These are phyloP conservation scores for Edolisoma coerulescens DNA, from an alignment of 2,113 vertebrate genomes.

Conservation along the genomic window DNA sequence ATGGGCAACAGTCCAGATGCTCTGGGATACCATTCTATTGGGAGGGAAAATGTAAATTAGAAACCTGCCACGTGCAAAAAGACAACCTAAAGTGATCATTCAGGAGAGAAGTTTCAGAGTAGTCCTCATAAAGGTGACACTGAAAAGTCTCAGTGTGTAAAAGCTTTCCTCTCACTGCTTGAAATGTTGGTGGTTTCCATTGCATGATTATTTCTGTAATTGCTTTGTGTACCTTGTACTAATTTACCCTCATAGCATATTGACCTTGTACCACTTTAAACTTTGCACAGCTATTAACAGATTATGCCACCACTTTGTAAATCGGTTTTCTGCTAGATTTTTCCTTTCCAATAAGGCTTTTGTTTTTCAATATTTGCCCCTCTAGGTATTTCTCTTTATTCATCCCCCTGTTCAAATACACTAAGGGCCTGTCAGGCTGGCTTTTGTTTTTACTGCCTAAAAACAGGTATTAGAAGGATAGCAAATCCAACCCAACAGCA, in stretches of 20 bases:
- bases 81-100: not conserved
- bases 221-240: not conserved
- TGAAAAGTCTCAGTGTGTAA: not conserved
- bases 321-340: not conserved
- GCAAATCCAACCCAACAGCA: slow-evolving; percentile 47
- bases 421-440: not conserved
- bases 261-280: slow-evolving; percentile 16
- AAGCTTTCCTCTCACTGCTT: not conserved
- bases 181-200: not conserved
- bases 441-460: slow-evolving; percentile 6
- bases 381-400: slow-evolving; percentile 33
- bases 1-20: not conserved
- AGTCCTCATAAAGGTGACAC: not conserved
- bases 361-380: slow-evolving; percentile 28
- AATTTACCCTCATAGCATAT: slow-evolving; percentile 14
- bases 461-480: slow-evolving; percentile 14
- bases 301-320: not conserved
- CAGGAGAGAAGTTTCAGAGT: not conserved
- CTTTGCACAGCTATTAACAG: slow-evolving; percentile 51
- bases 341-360: not conserved
- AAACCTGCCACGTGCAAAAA: not conserved
- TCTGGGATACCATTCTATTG: not conserved
- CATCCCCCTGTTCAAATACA: slow-evolving; percentile 29
- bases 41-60: not conserved
- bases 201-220: not conserved